A percentile compares a stretch with the other conserved stretches of the same genome.
Conservation (phyloP, 2,113 vertebrate species). For the Rutilus rutilus region DNA sequence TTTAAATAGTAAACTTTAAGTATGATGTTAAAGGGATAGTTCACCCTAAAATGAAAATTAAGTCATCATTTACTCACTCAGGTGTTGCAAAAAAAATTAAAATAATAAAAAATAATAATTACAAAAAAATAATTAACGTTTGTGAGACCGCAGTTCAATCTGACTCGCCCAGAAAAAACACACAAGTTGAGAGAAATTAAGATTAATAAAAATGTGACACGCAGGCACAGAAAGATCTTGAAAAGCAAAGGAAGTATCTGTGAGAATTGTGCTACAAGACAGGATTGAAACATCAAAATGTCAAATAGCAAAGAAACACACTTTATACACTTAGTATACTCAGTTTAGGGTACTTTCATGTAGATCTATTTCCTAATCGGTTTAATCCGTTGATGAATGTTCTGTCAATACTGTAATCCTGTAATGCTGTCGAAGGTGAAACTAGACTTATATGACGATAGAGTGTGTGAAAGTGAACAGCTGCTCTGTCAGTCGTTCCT, state of each 20-base stretch:
- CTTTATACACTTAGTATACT: neutral
- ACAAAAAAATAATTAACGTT: too few relatives aligned
- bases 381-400: neutral
- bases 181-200: too few relatives aligned
- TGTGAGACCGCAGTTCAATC: too few relatives aligned
- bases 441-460: neutral
- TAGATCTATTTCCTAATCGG: neutral
- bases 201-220: too few relatives aligned
- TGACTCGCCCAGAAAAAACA: too few relatives aligned
- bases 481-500: neutral
- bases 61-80: too few relatives aligned
- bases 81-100: too few relatives aligned
- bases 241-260: neutral
- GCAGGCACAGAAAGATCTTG: neutral
- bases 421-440: neutral
- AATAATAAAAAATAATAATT: too few relatives aligned
- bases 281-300: neutral
- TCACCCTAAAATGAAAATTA: too few relatives aligned
- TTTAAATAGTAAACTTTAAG: too few relatives aligned
- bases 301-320: neutral
- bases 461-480: constrained; percentile 1
- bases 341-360: neutral
- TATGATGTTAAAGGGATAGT: too few relatives aligned
- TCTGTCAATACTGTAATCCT: constrained; percentile 14
- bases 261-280: neutral